Base-by-base conservation (phyloP, 1,140 invertebrate species). In the Wiebesia pumilae region DNA sequence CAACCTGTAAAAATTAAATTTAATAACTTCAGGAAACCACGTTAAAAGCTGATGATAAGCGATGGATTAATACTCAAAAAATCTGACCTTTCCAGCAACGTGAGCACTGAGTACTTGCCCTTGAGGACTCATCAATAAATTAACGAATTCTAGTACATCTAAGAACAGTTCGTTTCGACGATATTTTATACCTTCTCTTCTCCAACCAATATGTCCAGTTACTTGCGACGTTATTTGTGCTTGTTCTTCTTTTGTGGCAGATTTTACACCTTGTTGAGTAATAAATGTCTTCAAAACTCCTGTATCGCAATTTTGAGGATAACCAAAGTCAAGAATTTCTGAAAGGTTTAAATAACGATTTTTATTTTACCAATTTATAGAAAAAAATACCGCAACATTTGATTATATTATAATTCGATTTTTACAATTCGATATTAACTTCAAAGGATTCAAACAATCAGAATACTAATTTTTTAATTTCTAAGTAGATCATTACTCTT, bases 281-380 rank as follows among this genome's bases (percentile, higher is more conserved):
- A 99, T 99, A 90, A 99, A 99, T 3, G 99, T 99, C 93, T 99
- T 99, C 89, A 99, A 94, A 35, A 99, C 99, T 40, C 99, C 99
- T 16, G 99, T 99, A 92, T 99, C 99, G 33, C 99, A 99, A 93
- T 99, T 99, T 94, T 99, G 99, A 7, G 99, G 99, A 93, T 99
- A 99, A 7, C 99, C 99, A 96, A 99, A 99, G 93, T 99, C 99
- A 87, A 99, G 94, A 90, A 99, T 99, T 95, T 99, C 99, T 98
- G 93, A 54, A 95, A 95, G 89, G 43, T 75, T 71, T 9, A 35
- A 35, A 71, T 71, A 71, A 71, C 1, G 4, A 4, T 65, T 12
- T 65, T 30, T 7, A 65, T n/a, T n/a, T n/a, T n/a, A n/a, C n/a
- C n/a, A n/a, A n/a, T n/a, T n/a, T n/a, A n/a, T n/a, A n/a, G n/a